These are phyloP conservation scores for Chloroclystis v-ata DNA, from an alignment of 2,888 invertebrate genomes.

Conservation along the genomic window DNA sequence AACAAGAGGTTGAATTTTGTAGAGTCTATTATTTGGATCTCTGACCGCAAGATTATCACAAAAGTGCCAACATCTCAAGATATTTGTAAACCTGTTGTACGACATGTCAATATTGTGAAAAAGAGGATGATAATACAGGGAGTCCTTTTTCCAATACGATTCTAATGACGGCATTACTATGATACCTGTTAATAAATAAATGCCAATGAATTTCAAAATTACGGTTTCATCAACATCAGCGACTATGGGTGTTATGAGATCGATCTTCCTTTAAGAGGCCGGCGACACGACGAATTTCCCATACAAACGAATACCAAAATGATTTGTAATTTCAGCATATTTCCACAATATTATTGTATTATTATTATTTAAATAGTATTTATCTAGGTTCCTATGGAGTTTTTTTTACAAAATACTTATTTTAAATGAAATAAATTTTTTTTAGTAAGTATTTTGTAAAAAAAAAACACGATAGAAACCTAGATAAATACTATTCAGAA, in stretches of 20 bases:
- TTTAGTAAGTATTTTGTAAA: too few relatives aligned
- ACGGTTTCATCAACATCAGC: slow-evolving; percentile 7
- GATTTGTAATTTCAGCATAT: too few relatives aligned
- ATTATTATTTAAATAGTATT: too few relatives aligned
- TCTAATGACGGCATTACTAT: slow-evolving; percentile 20
- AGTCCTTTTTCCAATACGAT: slow-evolving; percentile 23
- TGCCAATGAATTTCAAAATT: slow-evolving; percentile 13
- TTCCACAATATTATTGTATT: too few relatives aligned
- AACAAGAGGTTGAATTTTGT: slow-evolving; percentile 20
- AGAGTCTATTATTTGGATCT: slow-evolving; percentile 16
- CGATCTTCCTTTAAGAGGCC: slow-evolving; percentile 8
- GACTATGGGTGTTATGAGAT: slow-evolving; percentile 8
- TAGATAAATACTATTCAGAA: too few relatives aligned
- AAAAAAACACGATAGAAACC: too few relatives aligned
- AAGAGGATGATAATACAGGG: slow-evolving; percentile 22
- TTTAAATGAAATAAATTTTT: too few relatives aligned
- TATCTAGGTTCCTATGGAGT: too few relatives aligned
- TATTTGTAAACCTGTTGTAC: slow-evolving; percentile 20
- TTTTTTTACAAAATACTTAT: too few relatives aligned
- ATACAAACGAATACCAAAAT: too few relatives aligned
- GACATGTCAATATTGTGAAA: slow-evolving; percentile 21
- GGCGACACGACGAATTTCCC: too few relatives aligned
- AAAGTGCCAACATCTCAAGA: slow-evolving; percentile 24
- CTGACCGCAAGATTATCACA: slow-evolving; percentile 15
- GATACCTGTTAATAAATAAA: slow-evolving; percentile 14